phyloP scores from a whole-genome alignment of 2,113 vertebrate species.

The Megaceryle maxima region DNA sequence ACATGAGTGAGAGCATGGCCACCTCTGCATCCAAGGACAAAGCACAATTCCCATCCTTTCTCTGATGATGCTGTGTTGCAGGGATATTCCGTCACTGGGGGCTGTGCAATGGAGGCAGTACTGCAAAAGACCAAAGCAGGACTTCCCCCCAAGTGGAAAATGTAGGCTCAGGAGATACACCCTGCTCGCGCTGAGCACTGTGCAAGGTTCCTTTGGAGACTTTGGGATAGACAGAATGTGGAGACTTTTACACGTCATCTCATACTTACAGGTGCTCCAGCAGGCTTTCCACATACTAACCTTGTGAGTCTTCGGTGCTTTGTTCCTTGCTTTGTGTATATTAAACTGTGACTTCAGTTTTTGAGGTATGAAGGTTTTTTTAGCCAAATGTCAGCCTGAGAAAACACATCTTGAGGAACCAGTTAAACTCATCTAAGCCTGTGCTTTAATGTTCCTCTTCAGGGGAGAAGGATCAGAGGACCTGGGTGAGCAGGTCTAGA shows the following conservation, averaged over 20 bases:
- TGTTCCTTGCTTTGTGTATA: not conserved
- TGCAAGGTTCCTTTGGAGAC: not conserved
- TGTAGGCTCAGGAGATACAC: not conserved
- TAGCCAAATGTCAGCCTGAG: not conserved
- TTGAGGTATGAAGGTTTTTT: not conserved
- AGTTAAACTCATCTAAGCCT: not conserved
- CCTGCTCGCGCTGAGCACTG: not conserved
- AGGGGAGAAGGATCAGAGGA: not conserved
- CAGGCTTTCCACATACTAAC: not conserved
- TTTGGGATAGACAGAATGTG: not conserved
- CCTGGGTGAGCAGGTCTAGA: not conserved
- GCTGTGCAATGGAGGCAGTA: not conserved
- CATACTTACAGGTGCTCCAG: not conserved
- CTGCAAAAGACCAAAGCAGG: not conserved
- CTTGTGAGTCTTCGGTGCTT: not conserved
- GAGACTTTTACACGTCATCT: accelerated
- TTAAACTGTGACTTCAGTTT: not conserved
- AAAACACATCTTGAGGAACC: not conserved
- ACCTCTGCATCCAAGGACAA: not conserved
- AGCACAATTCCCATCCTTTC: not conserved
- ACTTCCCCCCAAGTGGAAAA: not conserved
- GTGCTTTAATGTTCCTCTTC: not conserved
- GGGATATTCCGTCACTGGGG: not conserved
- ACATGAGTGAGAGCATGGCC: not conserved
- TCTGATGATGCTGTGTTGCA: not conserved